Conservation (phyloP, 92 coral and sea anemone species). For the Paragorgia papillata region DNA sequence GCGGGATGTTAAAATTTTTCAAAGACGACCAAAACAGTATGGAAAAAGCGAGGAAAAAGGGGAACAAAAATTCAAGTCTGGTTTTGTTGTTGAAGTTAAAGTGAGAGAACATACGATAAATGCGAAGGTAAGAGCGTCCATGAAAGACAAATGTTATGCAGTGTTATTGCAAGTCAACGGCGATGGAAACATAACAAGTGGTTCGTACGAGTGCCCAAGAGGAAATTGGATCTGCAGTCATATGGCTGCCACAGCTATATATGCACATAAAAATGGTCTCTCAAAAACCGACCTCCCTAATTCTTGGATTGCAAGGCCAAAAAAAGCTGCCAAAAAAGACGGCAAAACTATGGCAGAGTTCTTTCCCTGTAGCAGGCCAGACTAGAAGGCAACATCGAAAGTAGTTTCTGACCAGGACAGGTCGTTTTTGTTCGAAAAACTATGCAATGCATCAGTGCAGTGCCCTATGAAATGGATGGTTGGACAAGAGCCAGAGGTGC, state of each 20-base stretch:
- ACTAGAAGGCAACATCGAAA: conserved; percentile 38
- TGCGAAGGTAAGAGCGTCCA: conserved; percentile 49
- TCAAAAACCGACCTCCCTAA: conserved; percentile 49
- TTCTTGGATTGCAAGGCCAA: conserved; percentile 40
- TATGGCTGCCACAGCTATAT: conserved; percentile 50
- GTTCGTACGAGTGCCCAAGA: conserved; percentile 32
- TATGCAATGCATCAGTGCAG: background rate
- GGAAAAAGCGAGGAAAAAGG: conserved; percentile 35
- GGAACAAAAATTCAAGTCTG: conserved; percentile 39
- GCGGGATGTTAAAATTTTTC: conserved; percentile 32
- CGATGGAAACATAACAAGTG: conserved; percentile 8
- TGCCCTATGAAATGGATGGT: conserved; percentile 37
- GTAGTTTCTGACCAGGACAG: conserved; percentile 1
- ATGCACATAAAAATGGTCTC: conserved; percentile 38
- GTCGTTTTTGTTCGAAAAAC: conserved; percentile 27
- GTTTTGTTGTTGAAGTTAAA: conserved; percentile 25
- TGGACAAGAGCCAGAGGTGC: conserved; percentile 19
- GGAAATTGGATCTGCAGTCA: conserved; percentile 46
- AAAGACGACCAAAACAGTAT: conserved; percentile 34
- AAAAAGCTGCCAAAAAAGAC: conserved; percentile 41
- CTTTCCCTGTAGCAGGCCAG: conserved; percentile 36
- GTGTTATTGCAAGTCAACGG: conserved; percentile 23
- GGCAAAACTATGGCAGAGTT: conserved; percentile 31
- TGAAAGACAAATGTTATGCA: conserved; percentile 41
- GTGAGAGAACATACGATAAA: conserved; percentile 8